These are phyloP conservation scores for Lagorchestes hirsutus DNA, from an alignment of 2,797 vertebrate genomes.

Conservation along the genomic window DNA sequence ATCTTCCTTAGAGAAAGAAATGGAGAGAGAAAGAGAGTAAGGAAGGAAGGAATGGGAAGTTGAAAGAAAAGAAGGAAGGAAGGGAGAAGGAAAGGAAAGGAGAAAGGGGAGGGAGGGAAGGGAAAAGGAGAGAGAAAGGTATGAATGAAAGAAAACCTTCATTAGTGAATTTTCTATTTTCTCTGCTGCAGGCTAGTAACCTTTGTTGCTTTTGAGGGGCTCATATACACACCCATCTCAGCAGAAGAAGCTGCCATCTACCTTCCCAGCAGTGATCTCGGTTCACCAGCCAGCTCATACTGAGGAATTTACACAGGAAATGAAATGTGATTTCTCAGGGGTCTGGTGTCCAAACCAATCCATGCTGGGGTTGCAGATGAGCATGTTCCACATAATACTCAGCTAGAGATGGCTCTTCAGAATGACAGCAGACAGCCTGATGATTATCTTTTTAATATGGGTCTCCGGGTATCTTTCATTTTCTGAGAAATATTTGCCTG, in stretches of 20 bases:
- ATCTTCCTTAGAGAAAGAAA: neutral
- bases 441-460: fast-evolving
- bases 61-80: neutral
- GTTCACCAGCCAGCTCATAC: neutral
- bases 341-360: neutral
- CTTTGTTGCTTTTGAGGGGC: neutral
- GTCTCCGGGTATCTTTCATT: neutral
- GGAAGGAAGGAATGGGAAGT: no score
- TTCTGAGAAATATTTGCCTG: neutral
- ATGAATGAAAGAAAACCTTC: neutral
- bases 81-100: neutral
- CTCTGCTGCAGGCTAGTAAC: neutral
- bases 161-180: neutral
- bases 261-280: neutral
- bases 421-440: fast-evolving
- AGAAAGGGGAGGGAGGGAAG: neutral
- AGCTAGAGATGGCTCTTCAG: fast-evolving
- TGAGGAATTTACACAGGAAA: neutral
- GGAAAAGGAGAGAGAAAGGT: neutral
- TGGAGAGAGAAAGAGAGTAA: neutral
- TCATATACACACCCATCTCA: neutral
- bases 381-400: fast-evolving
- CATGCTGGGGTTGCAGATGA: neutral
- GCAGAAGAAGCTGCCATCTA: neutral
- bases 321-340: neutral